A percentile compares a stretch with the other conserved stretches of the same genome.
phyloP scores from a whole-genome alignment of 1,140 invertebrate species.

The Drosophila punjabiensis region DNA sequence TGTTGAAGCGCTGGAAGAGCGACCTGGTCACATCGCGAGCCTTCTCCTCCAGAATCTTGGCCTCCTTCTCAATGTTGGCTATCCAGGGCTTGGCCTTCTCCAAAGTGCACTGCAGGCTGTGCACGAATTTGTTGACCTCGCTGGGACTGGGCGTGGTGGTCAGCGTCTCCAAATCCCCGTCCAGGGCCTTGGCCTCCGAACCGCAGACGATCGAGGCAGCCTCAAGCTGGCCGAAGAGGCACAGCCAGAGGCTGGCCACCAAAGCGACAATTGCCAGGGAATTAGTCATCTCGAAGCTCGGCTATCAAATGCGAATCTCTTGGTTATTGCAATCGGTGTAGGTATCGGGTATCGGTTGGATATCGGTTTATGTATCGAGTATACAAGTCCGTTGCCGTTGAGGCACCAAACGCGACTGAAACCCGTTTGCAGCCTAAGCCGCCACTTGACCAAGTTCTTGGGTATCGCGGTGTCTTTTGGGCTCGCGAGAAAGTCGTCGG shows the following conservation, averaged over 20 bases:
- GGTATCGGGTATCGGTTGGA: neutral
- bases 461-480: conserved; percentile 37
- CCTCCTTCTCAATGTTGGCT: conserved; percentile 73
- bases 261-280: conserved; percentile 1
- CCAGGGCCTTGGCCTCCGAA: conserved; percentile 27
- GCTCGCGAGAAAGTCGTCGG: conserved; percentile 68
- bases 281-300: conserved; percentile 46
- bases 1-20: conserved; percentile 51
- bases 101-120: conserved; percentile 70
- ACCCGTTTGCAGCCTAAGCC: conserved; percentile 61
- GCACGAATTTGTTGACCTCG: conserved; percentile 74
- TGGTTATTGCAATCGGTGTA: neutral
- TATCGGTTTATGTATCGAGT: conserved; percentile 29
- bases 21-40: conserved; percentile 53
- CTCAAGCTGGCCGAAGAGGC: conserved; percentile 24
- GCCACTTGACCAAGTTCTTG: conserved; percentile 65
- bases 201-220: conserved; percentile 63
- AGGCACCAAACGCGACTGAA: conserved; percentile 67
- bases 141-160: conserved; percentile 52
- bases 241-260: conserved; percentile 20
- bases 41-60: conserved; percentile 67
- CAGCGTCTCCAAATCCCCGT: neutral
- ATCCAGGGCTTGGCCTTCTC: conserved; percentile 79
- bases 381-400: conserved; percentile 36
- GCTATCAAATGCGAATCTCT: neutral